These are phyloP conservation scores for Limnodromus scolopaceus DNA, from an alignment of 2,797 vertebrate genomes.

Conservation along the genomic window DNA sequence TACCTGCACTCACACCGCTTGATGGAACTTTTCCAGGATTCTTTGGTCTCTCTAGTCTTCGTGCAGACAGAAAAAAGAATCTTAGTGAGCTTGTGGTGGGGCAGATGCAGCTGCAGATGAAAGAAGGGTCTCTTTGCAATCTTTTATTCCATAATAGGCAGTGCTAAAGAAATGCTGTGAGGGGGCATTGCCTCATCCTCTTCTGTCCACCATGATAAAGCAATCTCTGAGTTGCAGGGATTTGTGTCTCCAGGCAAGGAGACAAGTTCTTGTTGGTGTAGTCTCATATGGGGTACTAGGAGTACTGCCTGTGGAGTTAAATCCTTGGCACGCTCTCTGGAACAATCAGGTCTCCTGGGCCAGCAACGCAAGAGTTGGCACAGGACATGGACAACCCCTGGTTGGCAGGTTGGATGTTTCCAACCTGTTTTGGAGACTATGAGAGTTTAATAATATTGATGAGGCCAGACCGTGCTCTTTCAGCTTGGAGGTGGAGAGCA, in stretches of 20 bases:
- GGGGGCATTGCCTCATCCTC: not conserved
- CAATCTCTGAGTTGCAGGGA: not conserved
- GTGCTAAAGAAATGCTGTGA: not conserved
- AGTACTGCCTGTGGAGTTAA: not conserved
- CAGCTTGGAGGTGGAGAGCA: not conserved
- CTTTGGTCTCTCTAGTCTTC: not conserved
- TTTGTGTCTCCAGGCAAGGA: not conserved
- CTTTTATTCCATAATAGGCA: not conserved
- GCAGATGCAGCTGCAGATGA: not conserved
- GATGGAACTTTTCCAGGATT: not conserved
- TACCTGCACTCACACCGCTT: not conserved
- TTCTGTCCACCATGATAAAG: not conserved
- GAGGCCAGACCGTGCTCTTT: not conserved
- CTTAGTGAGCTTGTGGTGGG: not conserved
- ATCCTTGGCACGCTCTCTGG: not conserved
- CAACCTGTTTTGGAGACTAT: not conserved
- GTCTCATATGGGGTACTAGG: not conserved
- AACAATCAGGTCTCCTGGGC: not conserved
- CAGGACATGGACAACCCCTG: not conserved
- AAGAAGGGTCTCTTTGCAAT: not conserved
- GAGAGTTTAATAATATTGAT: not conserved
- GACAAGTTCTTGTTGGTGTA: too few relatives aligned
- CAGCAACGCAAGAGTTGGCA: not conserved
- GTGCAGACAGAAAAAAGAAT: not conserved
- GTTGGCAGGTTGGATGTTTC: not conserved